Evolutionary conservation across 37 sponge, comb jelly and placozoan genomes (phyloP), one percentile per base, ranked within the genome.

Genomic region (Oscarella lobularis): DNA sequence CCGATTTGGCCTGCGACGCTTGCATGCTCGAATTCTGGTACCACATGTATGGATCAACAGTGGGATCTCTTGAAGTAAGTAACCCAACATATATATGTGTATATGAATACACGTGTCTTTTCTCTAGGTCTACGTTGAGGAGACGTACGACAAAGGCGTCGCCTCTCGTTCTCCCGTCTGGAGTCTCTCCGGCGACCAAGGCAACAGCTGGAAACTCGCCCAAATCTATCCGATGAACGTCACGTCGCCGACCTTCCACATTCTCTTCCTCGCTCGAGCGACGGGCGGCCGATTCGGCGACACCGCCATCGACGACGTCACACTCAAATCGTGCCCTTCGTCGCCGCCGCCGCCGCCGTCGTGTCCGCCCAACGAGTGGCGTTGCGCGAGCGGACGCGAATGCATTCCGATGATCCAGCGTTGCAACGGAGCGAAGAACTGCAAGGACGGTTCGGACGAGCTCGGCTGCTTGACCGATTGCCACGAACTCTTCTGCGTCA

Each of bases 331-430:
- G 14, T 48, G 60, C 60, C 9, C 60, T 9, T 27, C 60, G 9
- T 20, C 60, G 60, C 9, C 60, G 9, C 60, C 20, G 14, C 14
- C 60, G 20, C 60, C 20, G 20, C 60, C 60, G 14, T 27, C 60
- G 9, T 48, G 60, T 20, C 20, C 60, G 9, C 14, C 60, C 60
- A 20, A 48, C 20, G 14, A 48, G 60, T 48, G 60, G 60, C 60
- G 9, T 27, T 48, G 60, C 60, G 14, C 60, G 20, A 20, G 20
- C 60, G 60, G 60, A 9, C 20, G 14, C 14, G 9, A 67, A 60
- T 78, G 79, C 71, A 80, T 80, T 48, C 68, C 55, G 41, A 76
- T 67, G 39, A 80, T 36, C 41, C 35, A 68, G 39, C 69, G 68
- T 60, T 78, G 79, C 71, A 73, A 78, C 38, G 66, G 66, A 38